Evolutionary conservation across 2,888 invertebrate species (phyloP).

Genomic region (Cheilosia urbana): DNA sequence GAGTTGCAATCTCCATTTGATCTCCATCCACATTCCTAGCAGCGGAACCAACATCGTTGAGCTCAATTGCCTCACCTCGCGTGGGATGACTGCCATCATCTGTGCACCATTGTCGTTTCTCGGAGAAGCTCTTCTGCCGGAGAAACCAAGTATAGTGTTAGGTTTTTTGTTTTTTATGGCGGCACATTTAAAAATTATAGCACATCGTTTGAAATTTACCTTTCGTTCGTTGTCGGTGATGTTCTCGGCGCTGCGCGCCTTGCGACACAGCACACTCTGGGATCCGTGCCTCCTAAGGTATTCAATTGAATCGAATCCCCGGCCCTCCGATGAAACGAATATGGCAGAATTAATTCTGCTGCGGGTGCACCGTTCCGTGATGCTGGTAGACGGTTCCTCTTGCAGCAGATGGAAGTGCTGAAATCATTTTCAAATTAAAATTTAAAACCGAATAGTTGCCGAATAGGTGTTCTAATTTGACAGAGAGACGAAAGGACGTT

Average conservation of each 20-base stretch:
- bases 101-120: slow-evolving; percentile 82
- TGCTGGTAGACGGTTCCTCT: slow-evolving; percentile 87
- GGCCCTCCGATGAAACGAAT: slow-evolving; percentile 90
- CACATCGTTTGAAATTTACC: slow-evolving; percentile 78
- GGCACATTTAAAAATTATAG: slow-evolving; percentile 11
- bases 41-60: slow-evolving; percentile 48
- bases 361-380: slow-evolving; percentile 86
- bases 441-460: slow-evolving; percentile 8
- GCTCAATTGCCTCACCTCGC: slow-evolving; percentile 62
- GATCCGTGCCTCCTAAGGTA: slow-evolving; percentile 92
- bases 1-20: slow-evolving; percentile 76
- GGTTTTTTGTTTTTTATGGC: slow-evolving; percentile 17
- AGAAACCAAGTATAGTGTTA: slow-evolving; percentile 14
- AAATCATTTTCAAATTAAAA: slow-evolving; percentile 59
- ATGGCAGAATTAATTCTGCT: slow-evolving; percentile 94
- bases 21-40: slow-evolving; percentile 64
- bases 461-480: background rate
- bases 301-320: slow-evolving; percentile 91
- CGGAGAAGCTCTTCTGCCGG: slow-evolving; percentile 81
- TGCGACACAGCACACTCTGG: slow-evolving; percentile 91
- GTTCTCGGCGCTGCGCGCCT: slow-evolving; percentile 90
- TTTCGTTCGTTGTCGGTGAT: slow-evolving; percentile 85
- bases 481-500: slow-evolving; percentile 1
- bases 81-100: slow-evolving; percentile 77
- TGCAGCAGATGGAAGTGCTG: slow-evolving; percentile 90